Evolutionary conservation across 2,797 vertebrate species (phyloP), one percentile per base, ranked within the genome.

Genomic region (Synanceia verrucosa): DNA sequence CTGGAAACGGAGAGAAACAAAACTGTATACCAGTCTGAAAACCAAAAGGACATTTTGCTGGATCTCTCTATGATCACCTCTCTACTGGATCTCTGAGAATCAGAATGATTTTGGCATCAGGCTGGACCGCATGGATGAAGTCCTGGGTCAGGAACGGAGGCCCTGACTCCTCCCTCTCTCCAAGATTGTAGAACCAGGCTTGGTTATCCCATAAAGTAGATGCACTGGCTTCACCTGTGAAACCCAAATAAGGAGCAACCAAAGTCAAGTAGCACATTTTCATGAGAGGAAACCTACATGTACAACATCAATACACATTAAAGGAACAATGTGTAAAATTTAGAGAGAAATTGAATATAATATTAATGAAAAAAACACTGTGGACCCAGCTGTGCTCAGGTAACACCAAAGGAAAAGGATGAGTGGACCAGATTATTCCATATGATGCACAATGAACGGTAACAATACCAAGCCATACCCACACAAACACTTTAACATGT

Each of bases 201-300:
- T 96, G 96, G 92, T 98, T 98, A 83, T 99, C 97, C 97, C 97
- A 99, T 97, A 98, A 97, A 0, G 97, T 99, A 1, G 97, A 99
- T 61, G 96, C 96, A 5, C 97, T 99, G 84, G 96, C 96, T 84
- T 99, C 97, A 70, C 96, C 97, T 99, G 89, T 73, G 86, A 52
- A 52, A 37, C 46, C 24, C 12, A 44, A 66, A 51, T n/a, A 46
- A 14, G 9, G n/a, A 62, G 44, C n/a, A 66, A 19, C 6, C 37
- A 52, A 63, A 56, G 41, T 11, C 53, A 65, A 48, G 16, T 1
- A 34, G 24, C 26, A 48, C 12, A 34, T 50, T 53, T 31, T 29
- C 23, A 61, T 9, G n/a, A 28, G 14, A 36, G 51, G n/a, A 16
- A 46, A 61, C 9, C 34, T n/a, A n/a, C n/a, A n/a, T n/a, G n/a